phyloP scores from a whole-genome alignment of 35 echinoderm and acorn worm species.

The Anneissia japonica region DNA sequence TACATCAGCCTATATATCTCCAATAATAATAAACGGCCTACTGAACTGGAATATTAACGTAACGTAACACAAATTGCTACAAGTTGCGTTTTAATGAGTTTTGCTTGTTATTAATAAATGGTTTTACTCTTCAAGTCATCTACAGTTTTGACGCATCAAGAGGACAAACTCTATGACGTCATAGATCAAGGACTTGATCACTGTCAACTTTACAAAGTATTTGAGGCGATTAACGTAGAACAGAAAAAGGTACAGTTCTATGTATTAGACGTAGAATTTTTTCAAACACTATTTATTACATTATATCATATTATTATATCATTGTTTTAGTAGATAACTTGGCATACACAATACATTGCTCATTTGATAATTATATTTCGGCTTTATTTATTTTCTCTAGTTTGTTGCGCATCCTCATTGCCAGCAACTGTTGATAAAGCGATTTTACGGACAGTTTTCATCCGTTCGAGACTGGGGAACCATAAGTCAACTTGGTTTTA shows the following conservation, averaged over 20 bases:
- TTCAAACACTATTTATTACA: no score
- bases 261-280: not conserved
- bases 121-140: not conserved
- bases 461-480: slow-evolving; percentile 52
- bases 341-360: no score
- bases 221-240: slow-evolving; percentile 60
- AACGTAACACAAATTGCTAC: no score
- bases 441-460: slow-evolving; percentile 59
- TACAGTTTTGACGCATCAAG: not conserved
- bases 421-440: slow-evolving; percentile 84
- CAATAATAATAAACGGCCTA: no score
- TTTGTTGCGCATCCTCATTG: slow-evolving; percentile 91
- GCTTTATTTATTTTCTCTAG: slow-evolving; percentile 50
- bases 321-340: no score
- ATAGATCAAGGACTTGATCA: not conserved
- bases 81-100: no score
- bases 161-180: not conserved
- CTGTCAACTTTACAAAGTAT: slow-evolving; percentile 54
- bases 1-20: no score
- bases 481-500: slow-evolving; percentile 28
- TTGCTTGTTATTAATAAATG: no score
- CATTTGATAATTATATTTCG: no score
- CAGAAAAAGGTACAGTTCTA: slow-evolving; percentile 81
- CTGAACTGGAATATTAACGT: no score
- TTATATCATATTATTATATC: no score